A percentile compares a stretch with the other conserved stretches of the same genome.
Conservation (phyloP, 1,140 invertebrate genomes). For the Frieseomelitta varia region DNA sequence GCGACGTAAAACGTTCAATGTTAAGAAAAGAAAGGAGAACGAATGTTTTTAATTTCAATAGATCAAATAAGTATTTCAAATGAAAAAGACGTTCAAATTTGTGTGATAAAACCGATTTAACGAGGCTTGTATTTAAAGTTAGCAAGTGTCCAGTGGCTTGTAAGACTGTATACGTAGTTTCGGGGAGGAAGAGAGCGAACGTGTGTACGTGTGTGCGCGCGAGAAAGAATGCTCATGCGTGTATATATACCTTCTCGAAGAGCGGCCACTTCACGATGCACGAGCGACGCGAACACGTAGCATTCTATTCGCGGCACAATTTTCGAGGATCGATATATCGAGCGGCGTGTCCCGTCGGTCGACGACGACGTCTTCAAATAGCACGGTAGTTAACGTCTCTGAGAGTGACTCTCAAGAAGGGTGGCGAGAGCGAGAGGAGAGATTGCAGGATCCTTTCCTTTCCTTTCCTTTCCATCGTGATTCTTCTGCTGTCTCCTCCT, state of each 20-base stretch:
- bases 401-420: constrained; percentile 52
- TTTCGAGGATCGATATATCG: constrained; percentile 79
- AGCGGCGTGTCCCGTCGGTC: constrained; percentile 68
- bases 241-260: constrained; percentile 62
- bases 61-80: too few species aligned
- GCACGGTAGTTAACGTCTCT: constrained; percentile 71
- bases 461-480: constrained; percentile 14
- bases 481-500: constrained; percentile 26
- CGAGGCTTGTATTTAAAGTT: neutral
- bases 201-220: neutral
- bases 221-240: neutral
- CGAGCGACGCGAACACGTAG: constrained; percentile 59
- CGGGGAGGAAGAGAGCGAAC: too few species aligned
- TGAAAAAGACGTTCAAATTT: neutral
- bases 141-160: neutral
- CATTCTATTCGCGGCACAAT: constrained; percentile 78
- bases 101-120: neutral
- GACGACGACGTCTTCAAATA: constrained; percentile 72
- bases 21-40: too few species aligned
- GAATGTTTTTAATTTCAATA: too few species aligned
- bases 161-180: neutral
- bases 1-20: too few species aligned
- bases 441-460: constrained; percentile 23
- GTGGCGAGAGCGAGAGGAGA: constrained; percentile 20
- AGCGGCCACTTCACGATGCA: constrained; percentile 68